Evolutionary conservation across 2,888 invertebrate species (phyloP).

Genomic region (Leucoptera coffeella): DNA sequence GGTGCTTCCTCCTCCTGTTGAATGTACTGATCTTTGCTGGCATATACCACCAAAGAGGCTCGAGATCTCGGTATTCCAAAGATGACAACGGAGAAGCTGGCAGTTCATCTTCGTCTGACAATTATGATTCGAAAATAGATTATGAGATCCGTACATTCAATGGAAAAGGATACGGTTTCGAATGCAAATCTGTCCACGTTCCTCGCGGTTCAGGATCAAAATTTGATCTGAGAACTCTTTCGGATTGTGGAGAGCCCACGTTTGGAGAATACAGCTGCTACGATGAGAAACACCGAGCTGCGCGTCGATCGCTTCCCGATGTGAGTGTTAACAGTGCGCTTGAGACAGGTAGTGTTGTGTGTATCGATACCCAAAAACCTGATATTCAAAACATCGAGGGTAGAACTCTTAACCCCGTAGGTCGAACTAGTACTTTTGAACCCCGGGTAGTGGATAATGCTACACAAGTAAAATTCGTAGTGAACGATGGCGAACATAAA

Average conservation of each 20-base stretch:
- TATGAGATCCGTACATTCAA: slow-evolving; percentile 48
- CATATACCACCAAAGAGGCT: slow-evolving; percentile 78
- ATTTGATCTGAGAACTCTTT: slow-evolving; percentile 43
- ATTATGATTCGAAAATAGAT: slow-evolving; percentile 53
- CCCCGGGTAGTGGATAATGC: slow-evolving; percentile 45
- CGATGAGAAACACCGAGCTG: slow-evolving; percentile 54
- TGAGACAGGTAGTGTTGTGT: slow-evolving; percentile 49
- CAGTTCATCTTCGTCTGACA: slow-evolving; percentile 61
- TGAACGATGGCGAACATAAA: slow-evolving; percentile 10
- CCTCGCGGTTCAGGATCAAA: slow-evolving; percentile 37
- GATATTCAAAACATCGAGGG: slow-evolving; percentile 44
- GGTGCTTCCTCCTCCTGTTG: slow-evolving; percentile 72
- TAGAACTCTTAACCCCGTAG: slow-evolving; percentile 21
- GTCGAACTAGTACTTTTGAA: slow-evolving; percentile 43
- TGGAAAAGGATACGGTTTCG: slow-evolving; percentile 49
- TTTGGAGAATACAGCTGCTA: slow-evolving; percentile 64
- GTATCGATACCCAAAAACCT: slow-evolving; percentile 43
- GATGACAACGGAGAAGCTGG: slow-evolving; percentile 71
- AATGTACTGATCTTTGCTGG: slow-evolving; percentile 85
- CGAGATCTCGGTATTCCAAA: slow-evolving; percentile 65
- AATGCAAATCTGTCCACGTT: slow-evolving; percentile 51
- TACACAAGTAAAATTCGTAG: slow-evolving; percentile 45
- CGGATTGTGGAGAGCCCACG: slow-evolving; percentile 46
- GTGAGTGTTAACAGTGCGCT: slow-evolving; percentile 57
- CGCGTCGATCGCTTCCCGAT: slow-evolving; percentile 55